phyloP scores from a whole-genome alignment of 2,113 vertebrate genomes.

The Gadus macrocephalus region DNA sequence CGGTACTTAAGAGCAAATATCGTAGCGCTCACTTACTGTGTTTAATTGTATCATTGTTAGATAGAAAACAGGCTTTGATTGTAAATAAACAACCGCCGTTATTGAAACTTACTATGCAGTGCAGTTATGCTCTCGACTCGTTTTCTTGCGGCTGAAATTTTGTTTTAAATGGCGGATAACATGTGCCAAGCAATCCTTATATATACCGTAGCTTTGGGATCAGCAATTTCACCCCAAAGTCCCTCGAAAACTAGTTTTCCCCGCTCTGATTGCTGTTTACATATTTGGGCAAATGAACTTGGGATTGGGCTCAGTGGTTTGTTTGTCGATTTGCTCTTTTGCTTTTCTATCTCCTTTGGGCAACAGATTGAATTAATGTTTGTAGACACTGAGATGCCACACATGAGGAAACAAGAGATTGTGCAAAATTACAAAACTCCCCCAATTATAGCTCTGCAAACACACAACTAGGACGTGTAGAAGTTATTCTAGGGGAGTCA shows the following conservation, averaged over 20 bases:
- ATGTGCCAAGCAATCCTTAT: conserved; percentile 43
- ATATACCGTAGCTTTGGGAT: conserved; percentile 51
- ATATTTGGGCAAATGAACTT: conserved; percentile 72
- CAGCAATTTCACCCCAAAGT: conserved; percentile 51
- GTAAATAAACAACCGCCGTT: no score
- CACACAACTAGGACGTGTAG: conserved; percentile 29
- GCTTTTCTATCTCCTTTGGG: conserved; percentile 75
- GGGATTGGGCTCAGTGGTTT: conserved; percentile 67
- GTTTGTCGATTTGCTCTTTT: conserved; percentile 75
- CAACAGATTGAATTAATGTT: conserved; percentile 76
- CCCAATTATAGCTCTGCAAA: conserved; percentile 73
- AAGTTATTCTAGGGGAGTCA: conserved; percentile 38
- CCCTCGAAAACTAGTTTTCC: conserved; percentile 61
- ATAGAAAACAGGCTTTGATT: no score
- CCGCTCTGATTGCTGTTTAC: conserved; percentile 72
- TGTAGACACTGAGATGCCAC: conserved; percentile 69
- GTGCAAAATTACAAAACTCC: conserved; percentile 67
- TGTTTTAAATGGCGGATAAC: conserved; percentile 45
- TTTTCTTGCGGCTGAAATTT: conserved; percentile 44
- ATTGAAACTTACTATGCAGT: background rate
- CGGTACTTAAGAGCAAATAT: no score
- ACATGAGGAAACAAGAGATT: conserved; percentile 71
- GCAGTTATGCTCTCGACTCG: conserved; percentile 31
- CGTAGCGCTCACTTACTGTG: no score
- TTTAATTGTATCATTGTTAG: no score